These are phyloP conservation scores for Bradypodion pumilum DNA, from an alignment of 2,797 vertebrate species.

Conservation along the genomic window DNA sequence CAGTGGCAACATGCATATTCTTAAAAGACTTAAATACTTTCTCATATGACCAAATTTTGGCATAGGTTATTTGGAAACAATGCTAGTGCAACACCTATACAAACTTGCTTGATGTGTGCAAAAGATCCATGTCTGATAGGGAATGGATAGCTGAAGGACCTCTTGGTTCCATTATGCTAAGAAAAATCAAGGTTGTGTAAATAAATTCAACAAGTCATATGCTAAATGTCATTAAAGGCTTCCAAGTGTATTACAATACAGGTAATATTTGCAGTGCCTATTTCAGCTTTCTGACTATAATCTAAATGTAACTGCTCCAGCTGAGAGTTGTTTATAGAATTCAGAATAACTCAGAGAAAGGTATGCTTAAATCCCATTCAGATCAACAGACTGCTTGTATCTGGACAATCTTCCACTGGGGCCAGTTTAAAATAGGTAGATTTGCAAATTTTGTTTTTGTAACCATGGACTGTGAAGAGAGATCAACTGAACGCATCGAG, in stretches of 20 bases:
- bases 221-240: background rate
- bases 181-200: background rate
- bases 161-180: background rate
- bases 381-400: background rate
- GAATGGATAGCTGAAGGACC: background rate
- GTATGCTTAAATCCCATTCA: background rate
- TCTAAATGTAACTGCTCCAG: background rate
- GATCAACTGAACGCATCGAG: background rate
- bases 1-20: background rate
- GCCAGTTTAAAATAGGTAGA: background rate
- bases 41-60: background rate
- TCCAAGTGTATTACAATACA: background rate
- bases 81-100: background rate
- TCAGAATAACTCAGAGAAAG: background rate
- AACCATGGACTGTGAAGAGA: background rate
- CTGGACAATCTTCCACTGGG: background rate
- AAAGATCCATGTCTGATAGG: background rate
- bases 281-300: background rate
- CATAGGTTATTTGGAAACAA: background rate
- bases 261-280: background rate
- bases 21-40: background rate
- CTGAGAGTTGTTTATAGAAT: background rate
- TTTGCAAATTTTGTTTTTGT: background rate
- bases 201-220: background rate
- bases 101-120: background rate